phyloP scores from a whole-genome alignment of 2,113 vertebrate genomes.

The Stomatorhinus ivindoensis region DNA sequence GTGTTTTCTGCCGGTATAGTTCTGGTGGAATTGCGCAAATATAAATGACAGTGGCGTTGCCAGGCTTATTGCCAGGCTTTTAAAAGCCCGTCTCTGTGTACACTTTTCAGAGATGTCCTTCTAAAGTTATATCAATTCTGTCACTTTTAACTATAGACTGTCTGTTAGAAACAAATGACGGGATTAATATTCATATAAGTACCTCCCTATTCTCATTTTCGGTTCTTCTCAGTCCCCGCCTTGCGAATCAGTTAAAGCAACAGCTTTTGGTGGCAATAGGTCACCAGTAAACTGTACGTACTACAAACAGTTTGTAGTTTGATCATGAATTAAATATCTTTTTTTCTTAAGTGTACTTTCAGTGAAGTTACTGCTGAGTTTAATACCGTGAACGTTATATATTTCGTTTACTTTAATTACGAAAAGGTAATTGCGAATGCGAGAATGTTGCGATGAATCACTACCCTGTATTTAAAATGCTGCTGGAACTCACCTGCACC shows the following conservation, averaged over 20 bases:
- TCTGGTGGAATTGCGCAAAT: not conserved
- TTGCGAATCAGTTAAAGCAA: constrained; percentile 33
- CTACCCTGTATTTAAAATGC: not conserved
- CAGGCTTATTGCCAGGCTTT: not conserved
- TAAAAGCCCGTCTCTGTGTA: not conserved
- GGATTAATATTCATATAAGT: constrained; percentile 39
- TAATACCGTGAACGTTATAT: not conserved
- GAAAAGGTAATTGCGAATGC: not conserved
- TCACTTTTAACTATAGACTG: constrained; percentile 35
- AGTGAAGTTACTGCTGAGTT: not conserved
- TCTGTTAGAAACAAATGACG: constrained; percentile 30
- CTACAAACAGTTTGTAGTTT: not conserved
- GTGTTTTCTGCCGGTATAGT: not conserved
- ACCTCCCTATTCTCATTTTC: constrained; percentile 25
- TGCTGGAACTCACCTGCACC: not conserved
- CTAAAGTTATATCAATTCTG: constrained; percentile 33
- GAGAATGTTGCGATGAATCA: not conserved
- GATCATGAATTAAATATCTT: not conserved
- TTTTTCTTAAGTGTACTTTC: not conserved
- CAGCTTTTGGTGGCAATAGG: constrained; percentile 1
- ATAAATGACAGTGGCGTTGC: not conserved
- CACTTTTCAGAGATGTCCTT: constrained; percentile 13
- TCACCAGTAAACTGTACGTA: not conserved
- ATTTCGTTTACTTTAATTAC: not conserved
- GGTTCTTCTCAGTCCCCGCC: constrained; percentile 9